Evolutionary conservation across 2,113 vertebrate genomes (phyloP).

Genomic region (Eurystomus gularis): DNA sequence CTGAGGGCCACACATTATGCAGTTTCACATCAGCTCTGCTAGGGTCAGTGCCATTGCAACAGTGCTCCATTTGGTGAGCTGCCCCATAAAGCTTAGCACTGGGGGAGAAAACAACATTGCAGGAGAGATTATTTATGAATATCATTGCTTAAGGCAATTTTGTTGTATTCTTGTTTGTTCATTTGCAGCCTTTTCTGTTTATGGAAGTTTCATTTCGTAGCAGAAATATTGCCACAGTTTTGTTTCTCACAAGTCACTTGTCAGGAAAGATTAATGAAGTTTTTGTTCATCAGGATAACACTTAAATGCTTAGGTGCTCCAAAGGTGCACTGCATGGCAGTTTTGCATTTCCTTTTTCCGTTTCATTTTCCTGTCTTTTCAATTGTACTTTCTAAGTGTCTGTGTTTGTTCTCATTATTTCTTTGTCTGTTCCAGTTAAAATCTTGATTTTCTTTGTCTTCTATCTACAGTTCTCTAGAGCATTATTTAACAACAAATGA

Average conservation of each 20-base stretch:
- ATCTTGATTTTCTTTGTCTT: slow-evolving; percentile 27
- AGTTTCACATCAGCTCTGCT: background rate
- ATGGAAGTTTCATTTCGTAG: slow-evolving; percentile 9
- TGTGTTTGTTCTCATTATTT: slow-evolving; percentile 63
- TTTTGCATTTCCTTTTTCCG: slow-evolving; percentile 53
- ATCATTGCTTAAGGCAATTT: slow-evolving; percentile 35
- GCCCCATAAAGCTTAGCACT: background rate
- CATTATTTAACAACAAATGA: background rate
- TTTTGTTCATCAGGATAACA: slow-evolving; percentile 34
- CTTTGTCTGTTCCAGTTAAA: slow-evolving; percentile 55
- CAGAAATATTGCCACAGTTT: slow-evolving; percentile 34
- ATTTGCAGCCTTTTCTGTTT: background rate
- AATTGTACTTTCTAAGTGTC: slow-evolving; percentile 44
- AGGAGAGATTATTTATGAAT: slow-evolving; percentile 20
- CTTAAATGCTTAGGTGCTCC: slow-evolving; percentile 44
- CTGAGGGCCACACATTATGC: accelerated
- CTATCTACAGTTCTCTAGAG: background rate
- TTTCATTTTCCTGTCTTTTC: slow-evolving; percentile 61
- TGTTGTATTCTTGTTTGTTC: background rate
- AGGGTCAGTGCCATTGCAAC: background rate
- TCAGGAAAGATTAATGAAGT: slow-evolving; percentile 70
- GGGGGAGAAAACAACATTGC: background rate
- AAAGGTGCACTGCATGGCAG: background rate
- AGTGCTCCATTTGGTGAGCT: background rate
- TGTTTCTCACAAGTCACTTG: slow-evolving; percentile 59